Conservation (phyloP, 2,888 invertebrate genomes). For the Diplazon laetatorius region DNA sequence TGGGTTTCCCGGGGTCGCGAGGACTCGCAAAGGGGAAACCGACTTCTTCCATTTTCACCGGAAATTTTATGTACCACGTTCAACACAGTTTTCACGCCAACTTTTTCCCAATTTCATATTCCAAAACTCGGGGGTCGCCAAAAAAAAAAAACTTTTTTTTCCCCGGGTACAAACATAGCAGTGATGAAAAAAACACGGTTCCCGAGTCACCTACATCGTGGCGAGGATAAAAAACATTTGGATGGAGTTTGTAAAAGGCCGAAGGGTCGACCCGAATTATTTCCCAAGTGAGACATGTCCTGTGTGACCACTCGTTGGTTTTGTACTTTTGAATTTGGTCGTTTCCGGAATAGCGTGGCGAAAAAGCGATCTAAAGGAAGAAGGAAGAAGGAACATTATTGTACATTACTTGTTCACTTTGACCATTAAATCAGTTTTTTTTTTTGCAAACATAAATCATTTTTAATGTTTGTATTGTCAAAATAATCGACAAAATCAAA, state of each 20-base stretch:
- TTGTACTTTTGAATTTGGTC: conserved; percentile 46
- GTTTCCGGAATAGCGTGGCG: conserved; percentile 43
- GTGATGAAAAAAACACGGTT: conserved; percentile 27
- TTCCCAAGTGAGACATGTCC: conserved; percentile 67
- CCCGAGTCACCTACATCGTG: neutral
- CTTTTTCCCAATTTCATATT: neutral
- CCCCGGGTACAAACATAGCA: conserved; percentile 2
- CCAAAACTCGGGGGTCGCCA: neutral
- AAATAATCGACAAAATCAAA: conserved; percentile 48
- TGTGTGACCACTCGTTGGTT: conserved; percentile 25
- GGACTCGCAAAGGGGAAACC: conserved; percentile 3
- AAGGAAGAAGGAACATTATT: conserved; percentile 27
- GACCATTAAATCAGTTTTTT: too few species aligned
- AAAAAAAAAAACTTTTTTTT: neutral
- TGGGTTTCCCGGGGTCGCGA: conserved; percentile 27
- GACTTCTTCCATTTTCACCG: conserved; percentile 35
- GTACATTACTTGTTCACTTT: too few species aligned
- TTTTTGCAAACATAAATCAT: too few species aligned
- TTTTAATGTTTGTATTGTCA: conserved; percentile 17
- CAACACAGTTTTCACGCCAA: conserved; percentile 4
- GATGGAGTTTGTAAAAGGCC: conserved; percentile 26
- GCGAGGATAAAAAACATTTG: conserved; percentile 27
- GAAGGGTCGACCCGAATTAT: conserved; percentile 63
- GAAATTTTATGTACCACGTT: conserved; percentile 26
- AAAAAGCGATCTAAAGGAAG: conserved; percentile 1